A percentile compares a stretch with the other conserved stretches of the same genome.
These are phyloP conservation scores for Pseudanteris insignis DNA, from an alignment of 2,888 invertebrate species.

Conservation along the genomic window DNA sequence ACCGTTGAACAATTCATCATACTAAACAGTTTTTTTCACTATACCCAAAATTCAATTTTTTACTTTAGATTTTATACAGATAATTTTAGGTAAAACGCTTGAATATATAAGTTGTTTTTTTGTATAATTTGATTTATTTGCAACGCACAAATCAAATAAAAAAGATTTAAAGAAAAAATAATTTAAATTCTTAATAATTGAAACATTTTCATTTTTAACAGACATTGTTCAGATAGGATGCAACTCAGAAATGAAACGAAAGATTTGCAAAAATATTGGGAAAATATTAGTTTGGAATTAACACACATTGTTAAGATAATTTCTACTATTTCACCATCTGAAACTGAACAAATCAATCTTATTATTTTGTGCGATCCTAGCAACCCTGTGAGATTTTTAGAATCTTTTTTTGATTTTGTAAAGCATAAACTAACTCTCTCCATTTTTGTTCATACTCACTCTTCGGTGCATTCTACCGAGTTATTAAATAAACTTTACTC, in stretches of 20 bases:
- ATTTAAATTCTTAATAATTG: neutral
- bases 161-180: no score
- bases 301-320: slow-evolving; percentile 4
- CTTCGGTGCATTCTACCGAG: slow-evolving; percentile 46
- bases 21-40: no score
- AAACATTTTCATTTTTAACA: slow-evolving; percentile 21
- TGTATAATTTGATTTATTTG: no score
- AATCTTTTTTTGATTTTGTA: slow-evolving; percentile 53
- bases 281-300: slow-evolving; percentile 17
- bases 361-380: slow-evolving; percentile 57
- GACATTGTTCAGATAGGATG: slow-evolving; percentile 21
- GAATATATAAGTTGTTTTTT: no score
- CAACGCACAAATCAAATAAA: no score
- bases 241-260: slow-evolving; percentile 11
- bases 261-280: slow-evolving; percentile 21
- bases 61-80: no score
- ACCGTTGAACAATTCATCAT: no score
- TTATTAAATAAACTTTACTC: slow-evolving; percentile 11
- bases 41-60: no score
- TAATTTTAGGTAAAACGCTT: no score
- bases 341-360: neutral
- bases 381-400: slow-evolving; percentile 58
- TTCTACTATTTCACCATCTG: neutral
- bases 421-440: slow-evolving; percentile 46
- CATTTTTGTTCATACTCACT: slow-evolving; percentile 55